Percentiles rank a stretch among this genome's conserved stretches.
These are phyloP conservation scores for Microdon myrmicae DNA, from an alignment of 2,888 invertebrate species.

Conservation along the genomic window DNA sequence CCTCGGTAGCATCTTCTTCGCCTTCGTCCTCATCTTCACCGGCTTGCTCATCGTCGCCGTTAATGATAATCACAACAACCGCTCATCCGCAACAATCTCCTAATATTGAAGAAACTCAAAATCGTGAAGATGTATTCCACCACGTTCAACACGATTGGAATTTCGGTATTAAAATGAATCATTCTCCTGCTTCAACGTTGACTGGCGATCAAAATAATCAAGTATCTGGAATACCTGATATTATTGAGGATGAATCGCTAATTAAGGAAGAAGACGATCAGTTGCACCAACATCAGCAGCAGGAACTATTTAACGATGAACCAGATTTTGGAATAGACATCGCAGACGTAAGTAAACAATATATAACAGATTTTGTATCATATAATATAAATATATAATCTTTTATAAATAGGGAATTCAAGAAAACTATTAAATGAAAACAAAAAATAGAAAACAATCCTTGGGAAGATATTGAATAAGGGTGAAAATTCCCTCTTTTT, in stretches of 20 bases:
- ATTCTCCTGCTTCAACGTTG: conserved; percentile 26
- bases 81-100: conserved; percentile 53
- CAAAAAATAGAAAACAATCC: too few species aligned
- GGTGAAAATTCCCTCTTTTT: background rate
- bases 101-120: conserved; percentile 32
- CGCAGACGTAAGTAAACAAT: conserved; percentile 44
- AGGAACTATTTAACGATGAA: conserved; percentile 33
- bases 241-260: conserved; percentile 28
- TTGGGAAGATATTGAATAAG: background rate
- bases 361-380: too few species aligned
- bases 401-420: too few species aligned
- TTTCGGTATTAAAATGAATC: conserved; percentile 58
- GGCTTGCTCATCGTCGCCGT: conserved; percentile 55
- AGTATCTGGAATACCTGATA: conserved; percentile 25
- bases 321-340: conserved; percentile 41
- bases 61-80: conserved; percentile 53
- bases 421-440: too few species aligned
- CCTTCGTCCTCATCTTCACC: conserved; percentile 59
- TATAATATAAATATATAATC: too few species aligned
- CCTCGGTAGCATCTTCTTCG: conserved; percentile 55
- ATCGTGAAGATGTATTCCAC: conserved; percentile 60
- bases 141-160: conserved; percentile 66
- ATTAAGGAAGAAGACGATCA: conserved; percentile 33
- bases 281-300: conserved; percentile 20
- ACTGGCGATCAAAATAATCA: conserved; percentile 30